Percentiles rank a stretch among this genome's conserved stretches.
Conservation (phyloP, 2,113 vertebrate species). For the Patagioenas fasciata region DNA sequence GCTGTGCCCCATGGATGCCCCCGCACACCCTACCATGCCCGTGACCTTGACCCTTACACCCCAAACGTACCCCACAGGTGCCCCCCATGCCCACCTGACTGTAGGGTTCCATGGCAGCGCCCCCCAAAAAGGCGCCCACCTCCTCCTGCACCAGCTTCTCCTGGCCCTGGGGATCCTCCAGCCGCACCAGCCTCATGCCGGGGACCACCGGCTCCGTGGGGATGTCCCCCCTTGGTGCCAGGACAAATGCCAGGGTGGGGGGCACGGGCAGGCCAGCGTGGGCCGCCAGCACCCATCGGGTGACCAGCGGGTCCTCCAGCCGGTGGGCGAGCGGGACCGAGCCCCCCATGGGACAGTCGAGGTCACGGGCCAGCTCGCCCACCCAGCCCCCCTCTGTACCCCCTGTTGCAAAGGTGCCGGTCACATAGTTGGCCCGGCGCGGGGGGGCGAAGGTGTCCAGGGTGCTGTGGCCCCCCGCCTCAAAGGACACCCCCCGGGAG, state of each 20-base stretch:
- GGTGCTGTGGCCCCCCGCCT: conserved; percentile 72
- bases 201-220: neutral
- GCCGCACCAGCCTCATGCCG: conserved; percentile 62
- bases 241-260: conserved; percentile 75
- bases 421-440: conserved; percentile 78
- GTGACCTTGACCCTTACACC: neutral
- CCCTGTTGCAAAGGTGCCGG: conserved; percentile 44
- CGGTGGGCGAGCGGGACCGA: conserved; percentile 66
- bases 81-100: conserved; percentile 60
- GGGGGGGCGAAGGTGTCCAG: conserved; percentile 77
- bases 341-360: conserved; percentile 78
- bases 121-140: conserved; percentile 70
- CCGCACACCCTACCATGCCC: neutral
- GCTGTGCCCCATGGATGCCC: neutral
- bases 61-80: neutral
- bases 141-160: conserved; percentile 65
- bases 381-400: conserved; percentile 45
- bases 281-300: conserved; percentile 71
- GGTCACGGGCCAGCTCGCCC: conserved; percentile 66
- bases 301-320: conserved; percentile 73
- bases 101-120: conserved; percentile 60
- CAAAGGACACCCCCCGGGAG: conserved; percentile 78
- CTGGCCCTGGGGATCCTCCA: conserved; percentile 68
- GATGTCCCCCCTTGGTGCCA: neutral
- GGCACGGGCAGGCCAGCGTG: conserved; percentile 58